Percentiles rank a stretch among this genome's conserved stretches.
phyloP scores from a whole-genome alignment of 2,797 vertebrate species.

The Cephalopachus bancanus region DNA sequence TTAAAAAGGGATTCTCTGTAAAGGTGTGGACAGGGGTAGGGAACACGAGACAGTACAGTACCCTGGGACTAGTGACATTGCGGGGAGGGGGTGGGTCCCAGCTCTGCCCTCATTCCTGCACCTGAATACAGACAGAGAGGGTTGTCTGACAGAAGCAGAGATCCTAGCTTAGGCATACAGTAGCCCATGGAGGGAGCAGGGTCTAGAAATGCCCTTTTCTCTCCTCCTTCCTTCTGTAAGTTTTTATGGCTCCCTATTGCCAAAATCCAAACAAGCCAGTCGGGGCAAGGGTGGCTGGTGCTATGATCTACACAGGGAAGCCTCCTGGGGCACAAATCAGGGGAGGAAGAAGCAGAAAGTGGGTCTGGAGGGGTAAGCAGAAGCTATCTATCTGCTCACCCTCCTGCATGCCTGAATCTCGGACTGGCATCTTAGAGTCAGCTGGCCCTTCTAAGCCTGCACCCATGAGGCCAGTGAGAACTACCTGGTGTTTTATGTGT shows the following conservation, averaged over 20 bases:
- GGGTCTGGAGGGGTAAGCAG: neutral
- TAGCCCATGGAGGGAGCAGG: neutral
- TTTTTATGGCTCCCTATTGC: neutral
- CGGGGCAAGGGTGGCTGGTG: too few relatives aligned
- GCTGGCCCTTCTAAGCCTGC: neutral
- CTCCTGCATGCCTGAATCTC: neutral
- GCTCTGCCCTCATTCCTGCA: neutral
- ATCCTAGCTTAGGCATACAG: neutral
- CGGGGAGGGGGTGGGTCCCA: too few relatives aligned
- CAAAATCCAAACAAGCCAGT: neutral
- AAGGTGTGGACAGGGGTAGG: neutral
- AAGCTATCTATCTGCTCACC: neutral
- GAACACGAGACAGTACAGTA: neutral
- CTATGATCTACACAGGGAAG: neutral
- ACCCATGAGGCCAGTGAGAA: neutral
- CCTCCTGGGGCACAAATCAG: neutral
- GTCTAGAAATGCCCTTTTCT: neutral
- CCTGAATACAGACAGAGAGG: neutral
- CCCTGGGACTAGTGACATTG: neutral
- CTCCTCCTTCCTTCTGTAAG: neutral
- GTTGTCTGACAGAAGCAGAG: neutral
- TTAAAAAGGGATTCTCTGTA: conserved; percentile 1
- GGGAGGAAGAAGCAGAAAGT: neutral
- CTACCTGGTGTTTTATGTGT: neutral
- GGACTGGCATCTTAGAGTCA: neutral